Base-by-base conservation (phyloP, 1,140 invertebrate species). In the Trichonephila clavata region DNA sequence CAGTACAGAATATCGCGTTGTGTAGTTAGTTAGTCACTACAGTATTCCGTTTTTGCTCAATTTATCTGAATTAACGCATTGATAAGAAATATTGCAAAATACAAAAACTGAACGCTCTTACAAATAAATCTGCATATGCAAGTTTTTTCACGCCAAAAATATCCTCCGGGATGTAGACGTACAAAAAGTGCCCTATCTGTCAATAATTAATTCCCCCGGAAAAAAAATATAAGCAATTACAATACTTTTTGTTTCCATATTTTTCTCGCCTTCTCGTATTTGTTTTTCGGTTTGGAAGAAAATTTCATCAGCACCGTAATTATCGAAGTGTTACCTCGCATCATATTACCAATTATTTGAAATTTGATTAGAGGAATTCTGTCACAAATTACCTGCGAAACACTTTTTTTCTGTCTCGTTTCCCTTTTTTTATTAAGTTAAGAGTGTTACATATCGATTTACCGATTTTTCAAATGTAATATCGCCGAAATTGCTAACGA, bases 281-380 rank as follows among this genome's bases (percentile, higher is more conserved):
- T 84, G 81, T 32, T 86, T 86, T 60, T 86, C 18, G 57, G 27
- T 86, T 21, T 21, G 27, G 27, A 57, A 86, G 84, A 63, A 86
- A 61, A 86, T 63, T 86, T 32, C 84, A 63, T 86, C 84, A 63
- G 57, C 32, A 10, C 20, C 84, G 84, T 86, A 86, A 86, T 86
- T 86, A 86, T 86, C 59, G 57, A 63, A 61, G 81, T 86, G 84
- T 63, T 61, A 86, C 59, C 14, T 18, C 20, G 57, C 84, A 27
- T 86, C 84, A 86, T n/a, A 57, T 86, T 86, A 63, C 84, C 84
- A 86, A 86, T 86, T 86, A 86, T 86, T 86, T 63, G 84, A 86
- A 86, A 86, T 86, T 86, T 86, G 84, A 86, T 86, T 86, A 86
- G n/a, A 86, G 57, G 39, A 86, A 86, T 86, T 61, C 57, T 63